Base-by-base conservation (phyloP, 2,888 invertebrate species). In the Metellina segmentata region DNA sequence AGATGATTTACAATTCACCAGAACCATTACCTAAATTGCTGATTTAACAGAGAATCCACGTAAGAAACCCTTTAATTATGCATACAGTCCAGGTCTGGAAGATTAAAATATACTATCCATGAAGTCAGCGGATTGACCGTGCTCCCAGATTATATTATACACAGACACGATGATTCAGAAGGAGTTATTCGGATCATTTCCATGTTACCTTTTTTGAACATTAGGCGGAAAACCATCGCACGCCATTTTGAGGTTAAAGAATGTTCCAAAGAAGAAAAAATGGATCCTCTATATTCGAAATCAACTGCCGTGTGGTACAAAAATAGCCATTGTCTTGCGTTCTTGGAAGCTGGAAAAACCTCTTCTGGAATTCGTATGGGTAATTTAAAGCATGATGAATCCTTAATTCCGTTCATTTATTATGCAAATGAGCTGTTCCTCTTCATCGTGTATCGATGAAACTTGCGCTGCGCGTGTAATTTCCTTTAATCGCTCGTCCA, bases 321-420 rank as follows among this genome's bases (percentile, higher is more conserved):
- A 34, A 34, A 34, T 34, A 34, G 34, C 34, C 34, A 34, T 34
- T 4, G 34, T 34, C 34, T 34, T 34, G 34, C 34, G 34, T 34
- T 34, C 34, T 34, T 34, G 34, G 34, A 34, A 34, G 34, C 34
- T 34, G 34, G 34, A 34, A 34, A 34, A 34, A 34, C 34, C 1
- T 34, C 34, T 34, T 34, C 34, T 34, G 34, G 34, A 34, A 34
- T 2, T 34, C 34, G 34, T 34, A 34, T 34, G 34, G 34, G 34
- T 34, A 34, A 34, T 34, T 34, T 34, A 34, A 16, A 16, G 61
- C 61, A 61, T 51, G 82, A 82, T 82, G 82, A 82, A 82, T 82
- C 51, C 72, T 20, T 82, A 82, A 82, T 82, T 82, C 48, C 70
- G 34, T 81, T 81, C 81, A 81, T 81, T 53, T 70, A 48, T 70